phyloP scores from a whole-genome alignment of 2,888 invertebrate genomes.

The Listrodromus nycthemerus region DNA sequence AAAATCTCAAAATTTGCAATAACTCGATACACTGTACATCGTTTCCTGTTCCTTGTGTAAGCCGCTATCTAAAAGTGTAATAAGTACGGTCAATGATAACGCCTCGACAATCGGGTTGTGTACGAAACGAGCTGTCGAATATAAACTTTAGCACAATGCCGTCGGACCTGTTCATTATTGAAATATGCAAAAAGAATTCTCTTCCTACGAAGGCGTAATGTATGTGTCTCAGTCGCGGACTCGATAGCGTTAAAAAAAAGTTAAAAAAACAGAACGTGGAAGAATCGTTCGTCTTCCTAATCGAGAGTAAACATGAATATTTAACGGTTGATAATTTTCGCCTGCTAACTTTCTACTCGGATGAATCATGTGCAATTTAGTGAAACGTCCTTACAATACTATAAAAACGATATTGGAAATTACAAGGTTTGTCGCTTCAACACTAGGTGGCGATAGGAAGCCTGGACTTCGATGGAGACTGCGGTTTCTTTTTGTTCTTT shows the following conservation, averaged over 20 bases:
- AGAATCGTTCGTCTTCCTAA: slow-evolving; percentile 16
- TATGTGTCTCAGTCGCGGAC: slow-evolving; percentile 12
- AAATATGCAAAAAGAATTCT: slow-evolving; percentile 42
- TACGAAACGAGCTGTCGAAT: not conserved
- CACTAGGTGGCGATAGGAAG: not conserved
- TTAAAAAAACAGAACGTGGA: not conserved
- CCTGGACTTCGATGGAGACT: too few relatives aligned
- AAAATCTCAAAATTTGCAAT: not conserved
- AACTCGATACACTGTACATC: not conserved
- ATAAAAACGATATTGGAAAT: not conserved
- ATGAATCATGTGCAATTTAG: slow-evolving; percentile 21
- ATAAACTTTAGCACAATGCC: slow-evolving; percentile 19
- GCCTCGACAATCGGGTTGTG: not conserved
- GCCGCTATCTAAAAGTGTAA: not conserved
- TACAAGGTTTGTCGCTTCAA: not conserved
- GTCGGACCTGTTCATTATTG: not conserved
- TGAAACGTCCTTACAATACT: slow-evolving; percentile 20
- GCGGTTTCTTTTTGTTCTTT: not conserved
- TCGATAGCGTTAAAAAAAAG: slow-evolving; percentile 44
- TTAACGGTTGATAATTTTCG: slow-evolving; percentile 51
- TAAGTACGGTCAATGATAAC: not conserved
- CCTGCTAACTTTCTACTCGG: not conserved
- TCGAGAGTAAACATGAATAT: slow-evolving; percentile 42
- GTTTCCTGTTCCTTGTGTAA: not conserved
- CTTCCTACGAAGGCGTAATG: slow-evolving; percentile 31